Evolutionary conservation across 2,888 invertebrate species (phyloP).

Genomic region (Eupithecia insigniata): DNA sequence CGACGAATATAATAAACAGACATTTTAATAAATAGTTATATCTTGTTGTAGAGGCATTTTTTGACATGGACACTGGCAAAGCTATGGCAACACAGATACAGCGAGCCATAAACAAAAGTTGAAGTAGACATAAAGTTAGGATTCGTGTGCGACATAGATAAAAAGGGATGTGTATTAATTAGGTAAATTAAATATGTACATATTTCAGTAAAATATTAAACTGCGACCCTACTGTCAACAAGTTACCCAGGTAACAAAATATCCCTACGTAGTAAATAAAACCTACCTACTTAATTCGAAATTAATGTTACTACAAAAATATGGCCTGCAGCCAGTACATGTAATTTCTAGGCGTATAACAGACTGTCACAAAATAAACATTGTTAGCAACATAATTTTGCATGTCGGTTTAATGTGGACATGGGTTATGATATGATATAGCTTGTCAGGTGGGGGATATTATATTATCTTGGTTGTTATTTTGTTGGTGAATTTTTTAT

Average conservation of each 20-base stretch:
- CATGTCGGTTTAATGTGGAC: slow-evolving; percentile 57
- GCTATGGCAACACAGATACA: not conserved
- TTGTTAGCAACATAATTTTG: slow-evolving; percentile 35
- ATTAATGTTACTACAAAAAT: not conserved
- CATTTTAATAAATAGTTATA: slow-evolving; percentile 3
- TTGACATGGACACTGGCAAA: not conserved
- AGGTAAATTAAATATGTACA: no score
- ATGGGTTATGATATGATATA: slow-evolving; percentile 61
- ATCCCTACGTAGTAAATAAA: not conserved
- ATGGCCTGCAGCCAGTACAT: not conserved
- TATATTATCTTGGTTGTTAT: slow-evolving; percentile 42
- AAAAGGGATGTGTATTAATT: not conserved
- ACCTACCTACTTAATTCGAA: not conserved
- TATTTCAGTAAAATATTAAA: not conserved
- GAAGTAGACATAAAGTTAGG: not conserved
- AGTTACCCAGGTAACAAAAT: not conserved
- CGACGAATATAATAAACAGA: slow-evolving; percentile 4
- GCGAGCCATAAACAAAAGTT: not conserved
- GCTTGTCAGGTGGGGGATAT: slow-evolving; percentile 57
- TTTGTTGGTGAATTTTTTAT: slow-evolving; percentile 34
- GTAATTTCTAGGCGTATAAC: slow-evolving; percentile 9
- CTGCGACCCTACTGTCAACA: not conserved
- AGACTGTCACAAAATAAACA: slow-evolving; percentile 13
- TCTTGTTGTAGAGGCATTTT: not conserved
- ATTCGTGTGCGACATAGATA: not conserved